Evolutionary conservation across 2,797 vertebrate genomes (phyloP), one percentile per base, ranked within the genome.

Genomic region (Amblyopsis hoosieri): DNA sequence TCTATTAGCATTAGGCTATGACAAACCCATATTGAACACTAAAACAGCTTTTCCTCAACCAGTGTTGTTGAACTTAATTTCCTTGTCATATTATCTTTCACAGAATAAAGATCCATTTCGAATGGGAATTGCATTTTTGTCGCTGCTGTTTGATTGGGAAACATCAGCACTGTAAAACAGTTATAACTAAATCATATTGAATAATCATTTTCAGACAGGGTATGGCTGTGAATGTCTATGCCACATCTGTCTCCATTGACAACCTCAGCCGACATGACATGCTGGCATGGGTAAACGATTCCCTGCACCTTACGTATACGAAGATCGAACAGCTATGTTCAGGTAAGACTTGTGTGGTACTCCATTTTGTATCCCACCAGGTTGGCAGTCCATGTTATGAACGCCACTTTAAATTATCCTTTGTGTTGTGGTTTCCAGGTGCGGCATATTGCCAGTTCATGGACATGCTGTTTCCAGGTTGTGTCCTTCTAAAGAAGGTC

Each of bases 181-280:
- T 29, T 29, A n/a, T 11, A 49, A 1, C 29, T 62, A 12, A 52
- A 6, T 37, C 5, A 54, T 23, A 2, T 47, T 64, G 23, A 14
- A 0, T 60, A 57, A 50, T 72, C 10, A 61, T 2, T 74, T 54
- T 50, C 74, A 73, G 72, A 71, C 73, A 89, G 92, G 94, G 93
- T 85, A 99, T 99, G 97, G 97, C 97, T 83, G 96, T 98, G 91
- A 98, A 99, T 91, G 97, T 99, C 87, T 95, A 98, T 80, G 94
- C 97, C 74, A 98, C 97, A 1, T 99, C 96, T 10, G 96, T 98
- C 90, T 98, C 96, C 85, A 96, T 94, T 60, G 97, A 99, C 87
- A 99, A 99, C 91, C 92, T 99, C 89, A 98, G 97, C 86, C 93
- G 97, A 76, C 97, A 99, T 91, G 97, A 99, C 81, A 98, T 99